Percentiles rank a stretch among this genome's conserved stretches.
Evolutionary conservation across 2,797 vertebrate genomes (phyloP).

Genomic region (Coregonus ussuriensis): DNA sequence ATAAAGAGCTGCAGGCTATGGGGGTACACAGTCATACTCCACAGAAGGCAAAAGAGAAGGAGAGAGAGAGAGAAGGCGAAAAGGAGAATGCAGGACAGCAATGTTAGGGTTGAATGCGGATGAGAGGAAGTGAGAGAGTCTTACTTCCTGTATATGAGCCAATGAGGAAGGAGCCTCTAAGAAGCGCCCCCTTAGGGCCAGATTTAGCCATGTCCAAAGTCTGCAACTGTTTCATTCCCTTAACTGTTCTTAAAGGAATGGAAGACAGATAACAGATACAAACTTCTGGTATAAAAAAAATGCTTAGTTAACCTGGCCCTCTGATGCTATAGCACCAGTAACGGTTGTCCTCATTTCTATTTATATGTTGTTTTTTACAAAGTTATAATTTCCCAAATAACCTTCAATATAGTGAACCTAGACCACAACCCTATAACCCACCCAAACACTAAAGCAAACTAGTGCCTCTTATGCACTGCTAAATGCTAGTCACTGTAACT

Average conservation of each 20-base stretch:
- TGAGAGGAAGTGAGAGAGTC: slow-evolving; percentile 40
- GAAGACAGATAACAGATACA: background rate
- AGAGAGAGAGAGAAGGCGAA: slow-evolving; percentile 5
- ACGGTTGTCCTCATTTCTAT: background rate
- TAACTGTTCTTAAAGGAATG: slow-evolving; percentile 5
- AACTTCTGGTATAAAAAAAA: background rate
- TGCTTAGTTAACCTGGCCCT: background rate
- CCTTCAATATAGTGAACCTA: background rate
- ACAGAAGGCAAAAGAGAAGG: background rate
- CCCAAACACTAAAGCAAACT: background rate
- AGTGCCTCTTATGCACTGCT: background rate
- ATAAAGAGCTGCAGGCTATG: slow-evolving; percentile 26
- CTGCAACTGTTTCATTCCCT: background rate
- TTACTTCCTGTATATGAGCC: slow-evolving; percentile 36
- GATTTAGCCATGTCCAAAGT: background rate
- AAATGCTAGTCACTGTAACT: background rate
- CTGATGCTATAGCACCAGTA: background rate
- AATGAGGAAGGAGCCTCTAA: slow-evolving; percentile 43
- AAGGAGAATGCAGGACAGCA: background rate
- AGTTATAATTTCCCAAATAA: background rate
- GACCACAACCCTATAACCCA: background rate
- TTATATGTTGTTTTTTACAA: background rate
- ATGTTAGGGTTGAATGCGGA: slow-evolving; percentile 28
- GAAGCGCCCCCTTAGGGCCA: background rate
- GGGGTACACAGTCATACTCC: slow-evolving; percentile 52